A percentile compares a stretch with the other conserved stretches of the same genome.
Evolutionary conservation across 1,140 invertebrate genomes (phyloP).

Genomic region (Lepidotrigona ventralis): DNA sequence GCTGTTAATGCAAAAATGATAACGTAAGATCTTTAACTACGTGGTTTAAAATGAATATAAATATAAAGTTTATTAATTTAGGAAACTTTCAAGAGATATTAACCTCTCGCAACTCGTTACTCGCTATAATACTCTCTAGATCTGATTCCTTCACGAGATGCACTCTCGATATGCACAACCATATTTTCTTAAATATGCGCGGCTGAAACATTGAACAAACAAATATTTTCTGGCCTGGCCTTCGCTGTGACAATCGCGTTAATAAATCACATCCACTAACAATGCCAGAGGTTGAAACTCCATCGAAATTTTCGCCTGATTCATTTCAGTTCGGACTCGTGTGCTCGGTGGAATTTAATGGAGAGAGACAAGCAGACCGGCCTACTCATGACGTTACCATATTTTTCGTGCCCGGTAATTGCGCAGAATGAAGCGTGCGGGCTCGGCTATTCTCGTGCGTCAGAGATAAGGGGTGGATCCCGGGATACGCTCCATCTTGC

Average conservation of each 20-base stretch:
- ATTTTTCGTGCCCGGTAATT: constrained; percentile 39
- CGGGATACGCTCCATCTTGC: constrained; percentile 32
- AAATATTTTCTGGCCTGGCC: no score
- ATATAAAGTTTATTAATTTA: constrained; percentile 40
- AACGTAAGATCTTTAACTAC: no score
- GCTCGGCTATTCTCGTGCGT: constrained; percentile 4
- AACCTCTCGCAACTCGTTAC: no score
- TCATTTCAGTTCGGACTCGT: background rate
- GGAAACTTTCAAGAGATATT: background rate
- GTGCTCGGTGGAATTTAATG: background rate
- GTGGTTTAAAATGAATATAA: no score
- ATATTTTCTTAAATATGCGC: no score
- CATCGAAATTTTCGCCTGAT: constrained; percentile 19
- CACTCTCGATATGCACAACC: no score
- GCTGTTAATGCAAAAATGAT: no score
- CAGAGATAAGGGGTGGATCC: constrained; percentile 33
- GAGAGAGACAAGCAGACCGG: constrained; percentile 30
- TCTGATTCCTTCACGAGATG: no score
- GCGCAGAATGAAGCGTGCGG: constrained; percentile 19
- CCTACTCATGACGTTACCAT: constrained; percentile 31
- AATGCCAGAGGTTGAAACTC: background rate
- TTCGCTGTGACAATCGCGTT: background rate
- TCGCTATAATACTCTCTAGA: no score
- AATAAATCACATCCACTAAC: constrained; percentile 24
- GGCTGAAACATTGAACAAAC: no score